Percentiles rank a stretch among this genome's conserved stretches.
These are phyloP conservation scores for Palythoa grandis DNA, from an alignment of 92 coral and sea anemone genomes.

Conservation along the genomic window DNA sequence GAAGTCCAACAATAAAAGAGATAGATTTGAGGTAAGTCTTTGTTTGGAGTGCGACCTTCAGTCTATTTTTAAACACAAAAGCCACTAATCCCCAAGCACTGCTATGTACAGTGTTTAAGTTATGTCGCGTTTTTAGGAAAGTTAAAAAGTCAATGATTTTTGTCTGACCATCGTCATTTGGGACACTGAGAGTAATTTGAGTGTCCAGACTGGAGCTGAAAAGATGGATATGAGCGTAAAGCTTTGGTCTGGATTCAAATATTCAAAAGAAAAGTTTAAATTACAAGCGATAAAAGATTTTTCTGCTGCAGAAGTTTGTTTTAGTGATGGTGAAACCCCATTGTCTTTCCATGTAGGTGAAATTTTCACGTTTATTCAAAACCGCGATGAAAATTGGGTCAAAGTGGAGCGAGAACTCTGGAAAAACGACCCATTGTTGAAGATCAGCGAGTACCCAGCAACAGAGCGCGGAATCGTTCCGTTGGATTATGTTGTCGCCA, in stretches of 20 bases:
- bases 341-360: slow-evolving; percentile 89
- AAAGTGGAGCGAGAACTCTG: slow-evolving; percentile 84
- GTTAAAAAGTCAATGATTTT: background rate
- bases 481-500: slow-evolving; percentile 77
- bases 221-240: slow-evolving; percentile 17
- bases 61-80: slow-evolving; percentile 13
- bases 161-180: slow-evolving; percentile 7
- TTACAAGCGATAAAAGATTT: slow-evolving; percentile 85
- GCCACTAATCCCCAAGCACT: slow-evolving; percentile 22
- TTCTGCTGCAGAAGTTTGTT: slow-evolving; percentile 85
- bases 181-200: slow-evolving; percentile 11
- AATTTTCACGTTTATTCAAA: slow-evolving; percentile 77
- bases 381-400: slow-evolving; percentile 83
- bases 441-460: slow-evolving; percentile 71
- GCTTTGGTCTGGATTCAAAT: slow-evolving; percentile 41
- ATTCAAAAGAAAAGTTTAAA: slow-evolving; percentile 54
- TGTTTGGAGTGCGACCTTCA: slow-evolving; percentile 31
- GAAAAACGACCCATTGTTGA: slow-evolving; percentile 71
- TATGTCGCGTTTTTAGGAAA: background rate
- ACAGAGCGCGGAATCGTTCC: slow-evolving; percentile 86
- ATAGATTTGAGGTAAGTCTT: slow-evolving; percentile 16
- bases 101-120: slow-evolving; percentile 19
- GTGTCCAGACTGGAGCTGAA: background rate
- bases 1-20: slow-evolving; percentile 10
- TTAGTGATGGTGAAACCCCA: slow-evolving; percentile 87